Evolutionary conservation across 2,113 vertebrate genomes (phyloP), one percentile per base, ranked within the genome.

Genomic region (Oxygymnocypris stewartii): DNA sequence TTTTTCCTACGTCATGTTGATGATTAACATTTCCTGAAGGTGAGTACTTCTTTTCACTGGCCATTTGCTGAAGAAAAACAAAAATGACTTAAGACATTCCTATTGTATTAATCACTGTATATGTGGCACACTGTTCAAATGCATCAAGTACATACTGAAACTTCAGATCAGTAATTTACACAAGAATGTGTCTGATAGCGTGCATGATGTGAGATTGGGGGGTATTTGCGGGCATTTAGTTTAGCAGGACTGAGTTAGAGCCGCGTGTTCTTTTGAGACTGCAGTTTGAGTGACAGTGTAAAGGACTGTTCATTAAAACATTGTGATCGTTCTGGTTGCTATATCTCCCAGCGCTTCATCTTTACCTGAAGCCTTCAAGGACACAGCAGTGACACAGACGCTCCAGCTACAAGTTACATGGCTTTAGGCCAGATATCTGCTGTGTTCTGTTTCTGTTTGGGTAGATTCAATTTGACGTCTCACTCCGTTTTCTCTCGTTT

Each of bases 381-480:
- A 94, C 95, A 93, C 81, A 86, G 90, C 89, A 89, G 91, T 93
- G 93, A 94, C 92, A 94, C 88, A n/a, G 90, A 87, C 90, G 91
- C 90, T 90, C 90, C 94, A 92, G 89, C 89, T 92, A 92, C 88
- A 93, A 94, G 92, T 94, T 82, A 93, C 93, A 93, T 91, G 85
- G 95, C 96, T 96, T 92, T 90, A 91, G 95, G 96, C 95, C 94
- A 96, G 91, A 93, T 89, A 93, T 86, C 91, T 92, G 92, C 92
- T 92, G 91, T 92, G 93, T 92, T 92, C 40, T 89, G 91, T 93
- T 75, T 94, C 86, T 91, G 80, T 95, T 92, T 89, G 78, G 89
- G 89, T 93, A 95, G 95, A 96, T 96, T 93, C 93, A 92, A 96
- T 94, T 93, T 95, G 96, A 96, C 94, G 94, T 91, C 89, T 93